These are phyloP conservation scores for Stigmatopora argus DNA, from an alignment of 2,113 vertebrate genomes.

Conservation along the genomic window DNA sequence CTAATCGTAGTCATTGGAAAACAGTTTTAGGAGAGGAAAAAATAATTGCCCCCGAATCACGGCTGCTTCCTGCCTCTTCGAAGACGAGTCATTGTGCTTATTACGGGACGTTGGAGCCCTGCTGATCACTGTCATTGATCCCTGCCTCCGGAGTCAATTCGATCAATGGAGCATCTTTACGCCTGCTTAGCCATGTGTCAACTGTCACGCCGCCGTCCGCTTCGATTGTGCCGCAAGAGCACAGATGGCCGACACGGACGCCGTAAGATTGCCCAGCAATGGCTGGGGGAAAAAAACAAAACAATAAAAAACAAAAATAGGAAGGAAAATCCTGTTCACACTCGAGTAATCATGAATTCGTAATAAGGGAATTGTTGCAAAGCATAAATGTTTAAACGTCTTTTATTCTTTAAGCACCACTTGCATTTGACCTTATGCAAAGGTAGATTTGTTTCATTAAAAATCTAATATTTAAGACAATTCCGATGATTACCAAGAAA, in stretches of 20 bases:
- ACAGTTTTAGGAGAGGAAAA: conserved; percentile 26
- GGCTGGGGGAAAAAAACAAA: conserved; percentile 26
- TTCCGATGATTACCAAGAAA: background rate
- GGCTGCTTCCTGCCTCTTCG: conserved; percentile 9
- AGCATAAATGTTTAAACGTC: background rate
- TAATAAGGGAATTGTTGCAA: background rate
- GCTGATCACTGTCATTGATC: conserved; percentile 73
- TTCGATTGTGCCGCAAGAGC: conserved; percentile 54
- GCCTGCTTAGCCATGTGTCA: conserved; percentile 65
- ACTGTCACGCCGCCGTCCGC: conserved; percentile 50
- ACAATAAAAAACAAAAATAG: conserved; percentile 12
- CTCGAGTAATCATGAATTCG: background rate
- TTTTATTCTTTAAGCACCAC: background rate
- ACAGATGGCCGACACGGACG: conserved; percentile 52
- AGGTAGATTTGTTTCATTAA: conserved; percentile 4
- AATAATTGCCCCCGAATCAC: conserved; percentile 37
- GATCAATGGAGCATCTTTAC: conserved; percentile 71
- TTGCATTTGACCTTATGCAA: background rate
- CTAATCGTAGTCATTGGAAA: background rate
- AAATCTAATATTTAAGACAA: background rate
- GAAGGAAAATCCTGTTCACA: conserved; percentile 1
- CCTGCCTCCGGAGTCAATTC: conserved; percentile 57
- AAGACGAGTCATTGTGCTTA: conserved; percentile 53
- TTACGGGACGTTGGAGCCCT: conserved; percentile 60
- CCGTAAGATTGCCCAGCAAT: conserved; percentile 29